phyloP scores from a whole-genome alignment of 2,797 vertebrate species.

The Parotocinclus haroldoi region DNA sequence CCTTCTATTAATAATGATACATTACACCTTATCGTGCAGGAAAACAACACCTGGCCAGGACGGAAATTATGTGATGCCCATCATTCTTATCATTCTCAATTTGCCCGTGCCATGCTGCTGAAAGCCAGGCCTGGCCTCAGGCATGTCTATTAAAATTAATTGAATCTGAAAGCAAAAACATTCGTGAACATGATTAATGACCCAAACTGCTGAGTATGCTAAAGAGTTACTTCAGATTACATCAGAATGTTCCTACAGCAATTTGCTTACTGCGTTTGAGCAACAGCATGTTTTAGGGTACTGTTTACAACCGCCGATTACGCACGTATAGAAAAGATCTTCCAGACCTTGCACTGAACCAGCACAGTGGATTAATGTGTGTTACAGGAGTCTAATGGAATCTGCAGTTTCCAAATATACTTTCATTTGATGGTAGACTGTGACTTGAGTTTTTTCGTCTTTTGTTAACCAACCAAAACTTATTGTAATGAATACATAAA shows the following conservation, averaged over 20 bases:
- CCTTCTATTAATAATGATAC: slow-evolving; percentile 21
- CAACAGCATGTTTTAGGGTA: slow-evolving; percentile 13
- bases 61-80: slow-evolving; percentile 8
- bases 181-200: slow-evolving; percentile 29
- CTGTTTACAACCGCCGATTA: slow-evolving; percentile 9
- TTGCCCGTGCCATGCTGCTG: slow-evolving; percentile 2
- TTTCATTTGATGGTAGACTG: slow-evolving; percentile 27
- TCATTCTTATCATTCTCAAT: slow-evolving; percentile 8
- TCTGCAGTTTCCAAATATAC: background rate
- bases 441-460: background rate
- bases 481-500: no score
- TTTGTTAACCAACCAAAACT: background rate
- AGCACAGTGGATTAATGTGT: slow-evolving; percentile 2
- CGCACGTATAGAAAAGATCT: slow-evolving; percentile 19
- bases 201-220: slow-evolving; percentile 30
- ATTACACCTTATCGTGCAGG: slow-evolving; percentile 8
- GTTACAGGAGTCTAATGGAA: slow-evolving; percentile 15
- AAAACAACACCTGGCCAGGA: slow-evolving; percentile 25
- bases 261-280: slow-evolving; percentile 19
- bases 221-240: slow-evolving; percentile 20
- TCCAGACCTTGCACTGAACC: slow-evolving; percentile 13
- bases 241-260: slow-evolving; percentile 28
- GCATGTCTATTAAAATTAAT: slow-evolving; percentile 28
- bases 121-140: slow-evolving; percentile 7
- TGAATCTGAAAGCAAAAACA: slow-evolving; percentile 26